Conservation (phyloP, 92 coral and sea anemone genomes). For the Zoanthus sansibaricus region DNA sequence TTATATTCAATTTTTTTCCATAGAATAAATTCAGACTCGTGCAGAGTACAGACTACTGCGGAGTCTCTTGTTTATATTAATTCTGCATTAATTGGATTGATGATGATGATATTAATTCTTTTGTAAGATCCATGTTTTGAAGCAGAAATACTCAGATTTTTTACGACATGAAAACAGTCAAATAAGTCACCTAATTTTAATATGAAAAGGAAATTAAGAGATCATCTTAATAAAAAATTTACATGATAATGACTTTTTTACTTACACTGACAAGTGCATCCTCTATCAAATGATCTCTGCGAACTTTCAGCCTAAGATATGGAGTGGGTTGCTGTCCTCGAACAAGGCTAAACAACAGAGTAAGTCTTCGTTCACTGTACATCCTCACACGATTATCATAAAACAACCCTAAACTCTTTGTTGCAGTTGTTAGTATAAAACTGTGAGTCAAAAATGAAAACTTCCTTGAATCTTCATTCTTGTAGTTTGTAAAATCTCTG, state of each 20-base stretch:
- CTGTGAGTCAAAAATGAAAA: conserved; percentile 82
- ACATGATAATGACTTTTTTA: not conserved
- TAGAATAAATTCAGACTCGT: too few relatives aligned
- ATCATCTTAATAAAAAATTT: too few relatives aligned
- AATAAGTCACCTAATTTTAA: too few relatives aligned
- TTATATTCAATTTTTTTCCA: too few relatives aligned
- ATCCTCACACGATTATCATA: conserved; percentile 97
- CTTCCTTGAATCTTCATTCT: conserved; percentile 67
- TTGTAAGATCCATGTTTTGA: too few relatives aligned
- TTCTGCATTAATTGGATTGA: too few relatives aligned
- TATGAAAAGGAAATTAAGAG: too few relatives aligned
- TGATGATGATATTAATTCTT: too few relatives aligned
- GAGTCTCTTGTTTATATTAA: too few relatives aligned
- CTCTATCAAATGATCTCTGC: conserved; percentile 93
- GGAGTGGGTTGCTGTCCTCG: conserved; percentile 95
- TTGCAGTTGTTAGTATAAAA: conserved; percentile 90
- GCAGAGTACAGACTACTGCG: too few relatives aligned
- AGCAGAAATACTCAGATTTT: too few relatives aligned
- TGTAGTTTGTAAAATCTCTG: conserved; percentile 80
- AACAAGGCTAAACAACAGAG: conserved; percentile 90
- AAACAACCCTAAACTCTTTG: conserved; percentile 91
- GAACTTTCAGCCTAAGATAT: conserved; percentile 88
- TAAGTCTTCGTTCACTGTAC: conserved; percentile 95
- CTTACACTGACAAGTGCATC: conserved; percentile 99
- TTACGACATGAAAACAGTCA: too few relatives aligned